Evolutionary conservation across 2,113 vertebrate genomes (phyloP).

Genomic region (Raphicerus campestris): DNA sequence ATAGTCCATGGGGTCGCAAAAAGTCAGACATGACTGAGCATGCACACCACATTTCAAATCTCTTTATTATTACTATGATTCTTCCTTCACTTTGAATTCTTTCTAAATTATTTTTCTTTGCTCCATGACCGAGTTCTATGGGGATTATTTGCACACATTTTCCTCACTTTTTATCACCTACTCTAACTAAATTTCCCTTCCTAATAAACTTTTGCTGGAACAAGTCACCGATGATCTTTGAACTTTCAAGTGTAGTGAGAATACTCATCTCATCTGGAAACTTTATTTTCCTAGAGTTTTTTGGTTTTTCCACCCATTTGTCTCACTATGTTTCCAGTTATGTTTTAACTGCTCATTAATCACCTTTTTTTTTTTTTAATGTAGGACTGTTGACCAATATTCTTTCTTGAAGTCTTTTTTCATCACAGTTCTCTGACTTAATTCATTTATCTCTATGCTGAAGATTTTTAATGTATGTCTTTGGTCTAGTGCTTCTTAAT

Average conservation of each 20-base stretch:
- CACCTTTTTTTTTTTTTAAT: neutral
- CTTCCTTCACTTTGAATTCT: neutral
- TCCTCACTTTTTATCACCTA: neutral
- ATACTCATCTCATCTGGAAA: neutral
- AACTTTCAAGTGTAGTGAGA: neutral
- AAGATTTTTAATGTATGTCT: neutral
- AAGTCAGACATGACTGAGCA: neutral
- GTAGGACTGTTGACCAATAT: neutral
- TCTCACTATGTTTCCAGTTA: neutral
- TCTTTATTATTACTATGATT: neutral
- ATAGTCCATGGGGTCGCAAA: neutral
- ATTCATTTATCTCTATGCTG: neutral
- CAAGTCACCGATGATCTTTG: neutral
- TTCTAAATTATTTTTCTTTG: neutral
- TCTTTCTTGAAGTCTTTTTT: neutral
- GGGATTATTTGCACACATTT: neutral
- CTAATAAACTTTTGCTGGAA: neutral
- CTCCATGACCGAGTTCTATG: neutral
- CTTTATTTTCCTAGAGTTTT: neutral
- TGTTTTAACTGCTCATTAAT: neutral
- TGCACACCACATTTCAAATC: neutral
- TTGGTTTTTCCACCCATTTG: neutral
- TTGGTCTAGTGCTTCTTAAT: neutral
- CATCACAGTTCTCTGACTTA: neutral
- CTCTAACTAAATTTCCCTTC: neutral